phyloP scores from a whole-genome alignment of 2,113 vertebrate genomes.

The Leptosomus discolor region DNA sequence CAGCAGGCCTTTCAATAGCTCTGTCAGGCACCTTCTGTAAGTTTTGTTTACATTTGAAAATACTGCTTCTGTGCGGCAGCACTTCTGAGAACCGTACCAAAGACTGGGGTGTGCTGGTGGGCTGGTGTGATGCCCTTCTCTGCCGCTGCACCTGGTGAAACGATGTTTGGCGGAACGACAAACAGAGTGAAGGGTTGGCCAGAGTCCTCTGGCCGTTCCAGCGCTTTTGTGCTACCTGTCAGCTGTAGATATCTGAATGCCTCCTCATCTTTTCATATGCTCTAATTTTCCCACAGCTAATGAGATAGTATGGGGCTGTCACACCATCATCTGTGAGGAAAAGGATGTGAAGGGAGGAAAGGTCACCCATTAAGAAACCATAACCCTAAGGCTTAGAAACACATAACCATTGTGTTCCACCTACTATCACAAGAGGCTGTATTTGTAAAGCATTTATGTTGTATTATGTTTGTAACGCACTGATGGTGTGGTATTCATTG shows the following conservation, averaged over 20 bases:
- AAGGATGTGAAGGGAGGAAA: not conserved
- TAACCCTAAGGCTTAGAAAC: not conserved
- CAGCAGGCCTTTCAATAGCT: not conserved
- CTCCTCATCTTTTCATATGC: not conserved
- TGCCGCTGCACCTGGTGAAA: not conserved
- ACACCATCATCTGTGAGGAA: not conserved
- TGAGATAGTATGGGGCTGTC: not conserved
- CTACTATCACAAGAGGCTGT: not conserved
- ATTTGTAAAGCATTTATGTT: constrained; percentile 25
- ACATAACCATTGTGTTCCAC: not conserved
- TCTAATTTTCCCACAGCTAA: not conserved
- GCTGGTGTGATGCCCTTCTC: not conserved
- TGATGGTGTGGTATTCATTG: not conserved
- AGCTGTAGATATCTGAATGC: not conserved
- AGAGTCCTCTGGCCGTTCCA: not conserved
- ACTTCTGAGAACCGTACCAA: not conserved
- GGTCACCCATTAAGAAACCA: not conserved
- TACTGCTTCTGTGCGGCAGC: not conserved
- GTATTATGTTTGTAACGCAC: not conserved
- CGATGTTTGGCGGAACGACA: not conserved
- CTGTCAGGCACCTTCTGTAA: not conserved
- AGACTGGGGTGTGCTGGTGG: not conserved
- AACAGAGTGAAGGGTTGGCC: not conserved
- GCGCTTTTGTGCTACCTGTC: not conserved
- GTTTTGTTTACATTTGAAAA: not conserved